Evolutionary conservation across 2,797 vertebrate species (phyloP).

Genomic region (Enteromius paludinosus): DNA sequence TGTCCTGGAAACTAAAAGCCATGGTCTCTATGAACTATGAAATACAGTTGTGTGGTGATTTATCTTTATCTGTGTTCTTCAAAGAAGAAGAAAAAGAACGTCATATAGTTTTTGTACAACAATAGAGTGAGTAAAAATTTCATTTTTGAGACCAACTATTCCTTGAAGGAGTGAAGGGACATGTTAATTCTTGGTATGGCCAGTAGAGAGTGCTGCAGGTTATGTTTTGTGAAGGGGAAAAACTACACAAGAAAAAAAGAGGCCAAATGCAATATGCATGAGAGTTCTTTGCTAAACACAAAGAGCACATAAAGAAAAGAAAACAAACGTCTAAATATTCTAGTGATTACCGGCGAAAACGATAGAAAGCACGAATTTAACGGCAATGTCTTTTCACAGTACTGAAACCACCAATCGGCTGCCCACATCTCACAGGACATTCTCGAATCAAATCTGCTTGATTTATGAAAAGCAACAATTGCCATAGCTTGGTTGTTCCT

Average conservation of each 20-base stretch:
- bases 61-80: background rate
- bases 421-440: constrained; percentile 19
- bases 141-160: background rate
- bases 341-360: constrained; percentile 17
- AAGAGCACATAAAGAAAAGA: constrained; percentile 6
- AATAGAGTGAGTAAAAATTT: background rate
- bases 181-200: background rate
- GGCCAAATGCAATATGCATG: constrained; percentile 21
- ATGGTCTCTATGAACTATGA: background rate
- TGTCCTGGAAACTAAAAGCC: background rate
- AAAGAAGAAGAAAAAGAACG: background rate
- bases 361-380: constrained; percentile 5
- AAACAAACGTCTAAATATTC: background rate
- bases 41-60: background rate
- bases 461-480: constrained; percentile 36
- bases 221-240: background rate
- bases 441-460: constrained; percentile 30
- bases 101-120: background rate
- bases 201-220: constrained; percentile 41
- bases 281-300: background rate
- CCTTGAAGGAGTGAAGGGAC: constrained; percentile 2
- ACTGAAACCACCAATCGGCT: constrained; percentile 21
- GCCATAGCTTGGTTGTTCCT: constrained; percentile 64
- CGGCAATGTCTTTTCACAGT: constrained; percentile 41
- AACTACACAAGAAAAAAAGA: constrained; percentile 16